These are phyloP conservation scores for Dynastes maya DNA, from an alignment of 2,888 invertebrate genomes.

Conservation along the genomic window DNA sequence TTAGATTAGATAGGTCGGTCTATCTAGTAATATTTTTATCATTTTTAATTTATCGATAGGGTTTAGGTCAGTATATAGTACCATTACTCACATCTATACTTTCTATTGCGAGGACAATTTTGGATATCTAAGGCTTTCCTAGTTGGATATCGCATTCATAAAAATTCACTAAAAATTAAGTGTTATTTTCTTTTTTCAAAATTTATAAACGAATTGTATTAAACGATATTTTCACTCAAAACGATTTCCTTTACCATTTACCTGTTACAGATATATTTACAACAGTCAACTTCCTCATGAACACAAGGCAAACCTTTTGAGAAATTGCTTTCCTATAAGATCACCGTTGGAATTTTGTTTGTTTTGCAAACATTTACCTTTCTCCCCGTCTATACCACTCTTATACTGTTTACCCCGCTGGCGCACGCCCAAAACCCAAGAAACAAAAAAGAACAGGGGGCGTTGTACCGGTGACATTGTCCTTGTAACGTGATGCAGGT, in stretches of 20 bases:
- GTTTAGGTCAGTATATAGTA: not conserved
- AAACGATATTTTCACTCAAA: too few species aligned
- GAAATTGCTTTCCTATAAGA: constrained; percentile 19
- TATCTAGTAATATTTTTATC: constrained; percentile 18
- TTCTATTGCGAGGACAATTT: too few species aligned
- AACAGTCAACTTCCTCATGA: constrained; percentile 4
- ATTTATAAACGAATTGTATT: too few species aligned
- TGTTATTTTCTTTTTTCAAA: too few species aligned
- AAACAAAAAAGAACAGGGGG: constrained; percentile 48
- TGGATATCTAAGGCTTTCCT: too few species aligned
- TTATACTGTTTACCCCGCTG: constrained; percentile 20
- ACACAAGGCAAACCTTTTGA: not conserved
- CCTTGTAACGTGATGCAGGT: constrained; percentile 58
- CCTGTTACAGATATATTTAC: not conserved
- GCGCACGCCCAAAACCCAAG: constrained; percentile 14
- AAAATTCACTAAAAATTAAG: too few species aligned
- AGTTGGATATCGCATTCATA: too few species aligned
- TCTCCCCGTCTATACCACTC: constrained; percentile 2
- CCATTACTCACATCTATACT: not conserved
- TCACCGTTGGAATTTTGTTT: constrained; percentile 32
- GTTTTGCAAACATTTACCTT: constrained; percentile 26
- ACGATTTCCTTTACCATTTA: too few species aligned
- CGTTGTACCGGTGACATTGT: constrained; percentile 63
- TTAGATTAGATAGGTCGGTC: constrained; percentile 36
- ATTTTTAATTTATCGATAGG: not conserved